These are phyloP conservation scores for Ypsolopha scabrella DNA, from an alignment of 2,888 invertebrate genomes.

Conservation along the genomic window DNA sequence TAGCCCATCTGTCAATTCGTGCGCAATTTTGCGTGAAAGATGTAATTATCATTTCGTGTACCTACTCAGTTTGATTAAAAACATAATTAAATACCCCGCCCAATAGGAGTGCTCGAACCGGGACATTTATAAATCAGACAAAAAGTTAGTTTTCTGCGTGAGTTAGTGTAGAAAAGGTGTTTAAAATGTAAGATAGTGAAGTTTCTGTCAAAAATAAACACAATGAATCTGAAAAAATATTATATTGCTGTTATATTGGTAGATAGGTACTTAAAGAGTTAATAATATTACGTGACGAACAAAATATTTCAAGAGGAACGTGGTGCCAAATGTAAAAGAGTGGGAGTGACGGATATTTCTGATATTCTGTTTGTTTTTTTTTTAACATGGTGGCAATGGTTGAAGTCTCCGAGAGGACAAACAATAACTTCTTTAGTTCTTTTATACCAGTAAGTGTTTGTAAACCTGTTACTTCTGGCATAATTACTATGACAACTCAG, in stretches of 20 bases:
- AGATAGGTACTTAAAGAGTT: not conserved
- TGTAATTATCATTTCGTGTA: not conserved
- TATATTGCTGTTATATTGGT: not conserved
- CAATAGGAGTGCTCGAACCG: too few relatives aligned
- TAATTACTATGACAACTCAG: too few relatives aligned
- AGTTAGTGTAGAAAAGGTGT: too few relatives aligned
- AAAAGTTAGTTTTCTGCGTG: too few relatives aligned
- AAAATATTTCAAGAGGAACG: constrained; percentile 16
- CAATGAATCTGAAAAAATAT: not conserved
- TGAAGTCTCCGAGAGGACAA: constrained; percentile 37
- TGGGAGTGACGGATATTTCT: constrained; percentile 36
- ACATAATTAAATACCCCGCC: not conserved
- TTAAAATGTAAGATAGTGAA: too few relatives aligned
- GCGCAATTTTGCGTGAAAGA: not conserved
- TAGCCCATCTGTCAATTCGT: too few relatives aligned
- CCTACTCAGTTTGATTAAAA: too few relatives aligned
- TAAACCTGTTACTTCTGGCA: too few relatives aligned
- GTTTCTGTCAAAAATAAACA: not conserved
- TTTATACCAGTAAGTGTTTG: constrained; percentile 55
- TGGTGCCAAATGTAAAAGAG: constrained; percentile 27
- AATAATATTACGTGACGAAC: constrained; percentile 4
- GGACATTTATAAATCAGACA: too few relatives aligned
- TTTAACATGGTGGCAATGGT: constrained; percentile 44
- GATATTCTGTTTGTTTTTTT: constrained; percentile 14
- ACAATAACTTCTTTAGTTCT: constrained; percentile 52